A percentile compares a stretch with the other conserved stretches of the same genome.
Evolutionary conservation across 1,140 invertebrate genomes (phyloP).

Genomic region (Apocrypta bakeri): DNA sequence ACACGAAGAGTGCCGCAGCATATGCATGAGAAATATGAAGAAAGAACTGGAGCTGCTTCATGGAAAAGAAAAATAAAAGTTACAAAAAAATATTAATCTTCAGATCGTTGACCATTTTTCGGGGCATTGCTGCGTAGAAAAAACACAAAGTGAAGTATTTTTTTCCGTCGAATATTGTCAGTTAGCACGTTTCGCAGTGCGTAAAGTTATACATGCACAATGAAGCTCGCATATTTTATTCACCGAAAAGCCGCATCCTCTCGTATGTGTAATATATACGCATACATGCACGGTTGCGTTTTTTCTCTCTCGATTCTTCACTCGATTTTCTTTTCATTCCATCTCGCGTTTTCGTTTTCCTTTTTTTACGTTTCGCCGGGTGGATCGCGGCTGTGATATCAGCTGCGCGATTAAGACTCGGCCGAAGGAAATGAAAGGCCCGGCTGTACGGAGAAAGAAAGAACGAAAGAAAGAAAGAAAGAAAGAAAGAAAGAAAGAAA

Average conservation of each 20-base stretch:
- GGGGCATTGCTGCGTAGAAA: too few species aligned
- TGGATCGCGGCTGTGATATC: slow-evolving; percentile 36
- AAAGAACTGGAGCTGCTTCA: neutral
- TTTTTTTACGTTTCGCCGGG: slow-evolving; percentile 4
- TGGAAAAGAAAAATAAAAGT: neutral
- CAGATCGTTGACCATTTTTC: neutral
- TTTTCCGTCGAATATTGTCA: neutral
- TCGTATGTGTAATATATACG: neutral
- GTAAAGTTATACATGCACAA: neutral
- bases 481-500: neutral
- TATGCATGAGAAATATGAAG: neutral
- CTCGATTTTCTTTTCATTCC: slow-evolving; percentile 14
- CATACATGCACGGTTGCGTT: neutral
- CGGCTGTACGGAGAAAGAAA: neutral
- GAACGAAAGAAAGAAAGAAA: neutral
- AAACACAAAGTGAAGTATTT: too few species aligned
- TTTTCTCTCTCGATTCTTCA: neutral
- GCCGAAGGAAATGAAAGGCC: slow-evolving; percentile 32
- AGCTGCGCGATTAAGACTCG: slow-evolving; percentile 45
- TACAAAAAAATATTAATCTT: neutral
- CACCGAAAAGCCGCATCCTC: neutral
- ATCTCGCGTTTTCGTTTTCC: neutral
- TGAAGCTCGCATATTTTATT: slow-evolving; percentile 17
- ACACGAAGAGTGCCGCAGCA: neutral
- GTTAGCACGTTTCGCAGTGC: slow-evolving; percentile 2